These are phyloP conservation scores for Grus americana DNA, from an alignment of 2,113 vertebrate species.

Conservation along the genomic window DNA sequence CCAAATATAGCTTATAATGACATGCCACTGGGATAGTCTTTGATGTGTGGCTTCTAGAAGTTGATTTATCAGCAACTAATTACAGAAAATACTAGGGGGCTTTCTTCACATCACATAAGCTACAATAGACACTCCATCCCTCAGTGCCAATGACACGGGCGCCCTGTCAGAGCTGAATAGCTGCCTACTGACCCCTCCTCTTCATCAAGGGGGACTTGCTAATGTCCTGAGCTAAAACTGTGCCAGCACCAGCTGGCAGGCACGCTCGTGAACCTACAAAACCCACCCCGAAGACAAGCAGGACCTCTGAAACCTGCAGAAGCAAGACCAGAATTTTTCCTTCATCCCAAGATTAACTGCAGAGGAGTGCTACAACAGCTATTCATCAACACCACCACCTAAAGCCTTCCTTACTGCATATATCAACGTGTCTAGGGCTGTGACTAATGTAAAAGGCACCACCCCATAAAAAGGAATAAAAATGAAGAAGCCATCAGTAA, in stretches of 20 bases:
- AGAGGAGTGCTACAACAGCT: background rate
- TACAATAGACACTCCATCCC: background rate
- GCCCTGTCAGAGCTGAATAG: slow-evolving; percentile 14
- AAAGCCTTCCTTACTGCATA: background rate
- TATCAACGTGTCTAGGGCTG: background rate
- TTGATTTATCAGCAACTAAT: slow-evolving; percentile 20
- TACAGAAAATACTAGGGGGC: background rate
- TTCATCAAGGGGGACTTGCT: background rate
- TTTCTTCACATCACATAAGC: background rate
- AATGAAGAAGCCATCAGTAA: background rate
- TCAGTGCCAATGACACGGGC: background rate
- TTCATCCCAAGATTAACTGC: slow-evolving; percentile 32
- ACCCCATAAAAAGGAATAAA: background rate
- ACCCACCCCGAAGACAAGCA: background rate
- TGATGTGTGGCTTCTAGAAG: background rate
- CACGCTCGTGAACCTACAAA: background rate
- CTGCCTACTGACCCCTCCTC: slow-evolving; percentile 18
- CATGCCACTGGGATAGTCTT: background rate
- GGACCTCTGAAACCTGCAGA: slow-evolving; percentile 8
- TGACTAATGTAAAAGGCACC: slow-evolving; percentile 39
- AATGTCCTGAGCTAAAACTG: background rate
- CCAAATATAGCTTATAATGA: background rate
- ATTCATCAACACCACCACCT: slow-evolving; percentile 37
- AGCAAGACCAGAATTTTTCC: background rate
- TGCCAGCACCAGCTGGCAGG: background rate